Conservation (phyloP, 2,888 invertebrate species). For the Drosophila birchii region DNA sequence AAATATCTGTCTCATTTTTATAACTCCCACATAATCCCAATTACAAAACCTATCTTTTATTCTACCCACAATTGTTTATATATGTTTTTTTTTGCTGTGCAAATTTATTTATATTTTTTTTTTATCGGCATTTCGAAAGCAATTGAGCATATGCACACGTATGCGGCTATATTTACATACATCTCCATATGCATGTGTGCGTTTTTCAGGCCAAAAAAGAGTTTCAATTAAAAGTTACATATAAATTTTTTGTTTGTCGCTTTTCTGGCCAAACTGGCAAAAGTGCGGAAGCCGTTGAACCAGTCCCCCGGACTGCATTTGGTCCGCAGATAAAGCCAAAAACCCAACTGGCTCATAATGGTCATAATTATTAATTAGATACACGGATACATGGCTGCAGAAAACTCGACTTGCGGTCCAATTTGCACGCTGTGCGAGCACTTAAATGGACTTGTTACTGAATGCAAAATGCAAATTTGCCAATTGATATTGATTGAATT, state of each 20-base stretch:
- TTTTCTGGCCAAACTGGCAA: constrained; percentile 21
- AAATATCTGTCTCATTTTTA: neutral
- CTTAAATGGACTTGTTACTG: constrained; percentile 52
- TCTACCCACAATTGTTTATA: constrained; percentile 1
- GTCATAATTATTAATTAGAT: constrained; percentile 75
- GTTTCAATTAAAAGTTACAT: constrained; percentile 41
- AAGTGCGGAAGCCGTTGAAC: constrained; percentile 76
- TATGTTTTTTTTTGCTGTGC: constrained; percentile 17
- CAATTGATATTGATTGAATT: constrained; percentile 81
- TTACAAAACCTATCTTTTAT: neutral
- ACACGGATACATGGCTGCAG: constrained; percentile 43
- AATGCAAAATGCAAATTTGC: constrained; percentile 77
- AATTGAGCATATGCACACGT: constrained; percentile 47
- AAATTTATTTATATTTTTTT: constrained; percentile 51
- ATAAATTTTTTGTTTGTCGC: constrained; percentile 22
- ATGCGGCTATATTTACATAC: constrained; percentile 28
- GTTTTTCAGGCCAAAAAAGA: constrained; percentile 31
- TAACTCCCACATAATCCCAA: neutral
- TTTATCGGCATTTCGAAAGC: constrained; percentile 56
- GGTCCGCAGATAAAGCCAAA: constrained; percentile 63
- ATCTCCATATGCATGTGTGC: constrained; percentile 37
- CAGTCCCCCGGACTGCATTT: constrained; percentile 50
- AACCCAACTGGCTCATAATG: constrained; percentile 46
- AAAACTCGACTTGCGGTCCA: constrained; percentile 38
- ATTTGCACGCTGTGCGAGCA: constrained; percentile 40